A percentile compares a stretch with the other conserved stretches of the same genome.
phyloP scores from a whole-genome alignment of 2,888 invertebrate species.

The Patella ulyssiponensis region DNA sequence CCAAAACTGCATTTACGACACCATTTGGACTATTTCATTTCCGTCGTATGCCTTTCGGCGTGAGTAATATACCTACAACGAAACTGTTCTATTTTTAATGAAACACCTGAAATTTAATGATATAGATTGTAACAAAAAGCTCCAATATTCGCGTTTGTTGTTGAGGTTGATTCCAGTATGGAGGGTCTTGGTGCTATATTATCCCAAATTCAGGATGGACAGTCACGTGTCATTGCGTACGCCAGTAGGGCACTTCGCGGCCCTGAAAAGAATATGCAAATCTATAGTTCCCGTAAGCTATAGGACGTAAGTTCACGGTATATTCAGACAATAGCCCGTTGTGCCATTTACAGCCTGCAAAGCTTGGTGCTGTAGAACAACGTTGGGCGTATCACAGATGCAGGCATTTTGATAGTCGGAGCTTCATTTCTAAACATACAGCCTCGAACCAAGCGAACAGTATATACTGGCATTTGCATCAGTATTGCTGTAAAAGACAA shows the following conservation, averaged over 20 bases:
- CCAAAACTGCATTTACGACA: too few relatives aligned
- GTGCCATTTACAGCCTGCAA: slow-evolving; percentile 22
- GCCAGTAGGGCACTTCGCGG: slow-evolving; percentile 21
- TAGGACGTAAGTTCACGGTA: slow-evolving; percentile 17
- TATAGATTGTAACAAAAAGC: not conserved
- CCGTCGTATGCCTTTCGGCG: too few relatives aligned
- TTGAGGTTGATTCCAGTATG: slow-evolving; percentile 26
- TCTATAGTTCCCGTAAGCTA: slow-evolving; percentile 32
- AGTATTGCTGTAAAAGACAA: slow-evolving; percentile 46
- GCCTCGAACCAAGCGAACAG: not conserved
- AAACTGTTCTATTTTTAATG: too few relatives aligned
- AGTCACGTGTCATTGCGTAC: slow-evolving; percentile 19
- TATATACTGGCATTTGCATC: slow-evolving; percentile 46
- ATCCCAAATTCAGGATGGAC: too few relatives aligned
- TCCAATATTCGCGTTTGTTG: slow-evolving; percentile 19
- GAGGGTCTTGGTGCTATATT: too few relatives aligned
- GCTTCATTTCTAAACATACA: slow-evolving; percentile 36
- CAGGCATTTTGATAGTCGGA: slow-evolving; percentile 39
- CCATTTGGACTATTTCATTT: too few relatives aligned
- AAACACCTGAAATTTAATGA: too few relatives aligned
- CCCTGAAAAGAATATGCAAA: slow-evolving; percentile 18
- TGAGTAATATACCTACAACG: too few relatives aligned
- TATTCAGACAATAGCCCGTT: slow-evolving; percentile 25
- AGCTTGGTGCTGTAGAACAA: slow-evolving; percentile 28
- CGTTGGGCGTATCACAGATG: slow-evolving; percentile 35